A percentile compares a stretch with the other conserved stretches of the same genome.
Conservation (phyloP, 64 coral and sea anemone genomes). For the Anthopleura sola region DNA sequence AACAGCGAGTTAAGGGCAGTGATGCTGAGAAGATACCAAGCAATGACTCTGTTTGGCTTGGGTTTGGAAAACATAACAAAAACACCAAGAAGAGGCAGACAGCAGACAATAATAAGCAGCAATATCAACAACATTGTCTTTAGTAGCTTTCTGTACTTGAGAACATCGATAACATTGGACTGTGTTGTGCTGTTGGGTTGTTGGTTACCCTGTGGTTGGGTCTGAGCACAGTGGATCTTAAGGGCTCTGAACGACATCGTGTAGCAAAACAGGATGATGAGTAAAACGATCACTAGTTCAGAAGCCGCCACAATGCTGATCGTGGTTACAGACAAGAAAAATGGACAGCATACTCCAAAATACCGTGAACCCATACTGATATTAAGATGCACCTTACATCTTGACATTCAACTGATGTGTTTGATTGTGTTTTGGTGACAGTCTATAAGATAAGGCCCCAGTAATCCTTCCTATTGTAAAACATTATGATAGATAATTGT, state of each 20-base stretch:
- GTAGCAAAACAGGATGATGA: background rate
- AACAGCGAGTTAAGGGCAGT: background rate
- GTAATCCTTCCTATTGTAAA: too few relatives aligned
- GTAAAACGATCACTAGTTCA: background rate
- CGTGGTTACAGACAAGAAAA: background rate
- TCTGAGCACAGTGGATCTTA: background rate
- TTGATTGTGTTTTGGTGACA: too few relatives aligned
- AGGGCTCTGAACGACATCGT: background rate
- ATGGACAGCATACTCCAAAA: background rate
- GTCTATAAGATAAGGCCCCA: too few relatives aligned
- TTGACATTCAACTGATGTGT: too few relatives aligned
- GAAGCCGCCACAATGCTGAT: background rate
- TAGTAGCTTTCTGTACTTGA: constrained; percentile 3
- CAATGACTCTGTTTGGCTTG: too few relatives aligned
- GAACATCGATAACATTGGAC: background rate
- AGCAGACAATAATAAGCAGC: background rate
- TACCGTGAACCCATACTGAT: too few relatives aligned
- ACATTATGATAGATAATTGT: too few relatives aligned
- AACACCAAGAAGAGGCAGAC: background rate
- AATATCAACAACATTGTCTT: background rate
- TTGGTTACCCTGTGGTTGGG: background rate
- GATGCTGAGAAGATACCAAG: background rate
- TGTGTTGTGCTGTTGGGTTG: background rate
- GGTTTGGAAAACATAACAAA: background rate
- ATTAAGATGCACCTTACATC: background rate